Evolutionary conservation across 2,113 vertebrate species (phyloP).

Genomic region (Petrocephalus zakoni): DNA sequence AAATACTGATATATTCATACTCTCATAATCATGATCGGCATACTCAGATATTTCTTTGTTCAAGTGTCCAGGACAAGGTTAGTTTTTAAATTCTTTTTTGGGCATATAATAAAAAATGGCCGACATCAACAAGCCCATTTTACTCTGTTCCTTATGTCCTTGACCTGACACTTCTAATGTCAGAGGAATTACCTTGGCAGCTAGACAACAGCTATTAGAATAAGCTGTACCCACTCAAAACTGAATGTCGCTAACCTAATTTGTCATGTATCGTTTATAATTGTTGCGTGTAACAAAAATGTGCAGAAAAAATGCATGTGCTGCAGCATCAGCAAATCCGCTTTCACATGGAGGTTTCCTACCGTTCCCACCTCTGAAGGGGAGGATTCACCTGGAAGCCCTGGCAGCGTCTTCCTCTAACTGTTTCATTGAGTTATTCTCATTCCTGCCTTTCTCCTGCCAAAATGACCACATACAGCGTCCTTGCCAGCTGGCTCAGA

Average conservation of each 20-base stretch:
- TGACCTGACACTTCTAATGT: not conserved
- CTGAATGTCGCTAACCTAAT: not conserved
- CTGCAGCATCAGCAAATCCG: not conserved
- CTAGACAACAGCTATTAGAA: not conserved
- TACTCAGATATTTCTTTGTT: not conserved
- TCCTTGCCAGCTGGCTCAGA: conserved; percentile 32
- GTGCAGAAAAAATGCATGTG: not conserved
- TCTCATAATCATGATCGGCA: not conserved
- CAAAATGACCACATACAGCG: conserved; percentile 22
- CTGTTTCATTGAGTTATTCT: not conserved
- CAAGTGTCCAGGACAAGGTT: not conserved
- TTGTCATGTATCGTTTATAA: not conserved
- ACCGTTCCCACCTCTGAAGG: not conserved
- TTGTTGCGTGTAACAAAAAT: not conserved
- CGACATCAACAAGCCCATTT: not conserved
- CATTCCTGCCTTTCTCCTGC: conserved; percentile 3
- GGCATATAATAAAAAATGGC: not conserved
- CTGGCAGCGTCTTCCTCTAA: not conserved
- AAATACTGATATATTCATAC: not conserved
- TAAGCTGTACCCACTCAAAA: not conserved
- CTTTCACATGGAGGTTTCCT: not conserved
- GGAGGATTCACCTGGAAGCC: not conserved
- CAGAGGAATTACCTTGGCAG: not conserved
- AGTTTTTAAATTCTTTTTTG: not conserved
- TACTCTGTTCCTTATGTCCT: not conserved